These are phyloP conservation scores for Leptodirus hochenwartii DNA, from an alignment of 2,888 invertebrate species.

Conservation along the genomic window DNA sequence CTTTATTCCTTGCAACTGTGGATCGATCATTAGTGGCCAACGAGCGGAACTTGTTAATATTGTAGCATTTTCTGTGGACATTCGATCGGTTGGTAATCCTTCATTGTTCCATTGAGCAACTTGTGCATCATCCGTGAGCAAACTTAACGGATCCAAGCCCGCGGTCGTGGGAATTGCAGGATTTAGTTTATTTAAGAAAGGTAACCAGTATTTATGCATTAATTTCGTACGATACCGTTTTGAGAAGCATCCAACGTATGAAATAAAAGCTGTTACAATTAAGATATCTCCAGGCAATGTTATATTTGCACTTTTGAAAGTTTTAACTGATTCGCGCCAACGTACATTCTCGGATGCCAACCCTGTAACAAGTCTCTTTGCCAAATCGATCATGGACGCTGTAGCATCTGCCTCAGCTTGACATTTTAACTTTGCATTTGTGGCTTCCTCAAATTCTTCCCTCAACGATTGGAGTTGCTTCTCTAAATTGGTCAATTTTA, in stretches of 20 bases:
- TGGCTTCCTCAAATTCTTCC: slow-evolving; percentile 71
- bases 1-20: slow-evolving; percentile 76
- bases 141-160: slow-evolving; percentile 61
- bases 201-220: slow-evolving; percentile 62
- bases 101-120: slow-evolving; percentile 92
- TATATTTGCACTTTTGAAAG: slow-evolving; percentile 48
- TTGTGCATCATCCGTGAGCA: slow-evolving; percentile 82
- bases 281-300: slow-evolving; percentile 82
- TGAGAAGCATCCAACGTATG: slow-evolving; percentile 88
- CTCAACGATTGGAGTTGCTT: slow-evolving; percentile 56
- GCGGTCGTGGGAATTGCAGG: slow-evolving; percentile 64
- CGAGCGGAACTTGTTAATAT: slow-evolving; percentile 76
- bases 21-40: slow-evolving; percentile 93
- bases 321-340: slow-evolving; percentile 44
- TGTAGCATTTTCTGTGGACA: slow-evolving; percentile 90
- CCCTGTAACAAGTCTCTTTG: slow-evolving; percentile 82
- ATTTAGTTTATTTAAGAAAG: slow-evolving; percentile 50
- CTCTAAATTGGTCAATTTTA: slow-evolving; percentile 57
- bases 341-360: slow-evolving; percentile 80
- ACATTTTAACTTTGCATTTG: slow-evolving; percentile 72
- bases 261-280: slow-evolving; percentile 80
- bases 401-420: slow-evolving; percentile 88
- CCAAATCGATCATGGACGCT: slow-evolving; percentile 72
- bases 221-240: slow-evolving; percentile 64
- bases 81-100: slow-evolving; percentile 76